Evolutionary conservation across 2,797 vertebrate species (phyloP), one percentile per base, ranked within the genome.

Genomic region (Mus caroli): DNA sequence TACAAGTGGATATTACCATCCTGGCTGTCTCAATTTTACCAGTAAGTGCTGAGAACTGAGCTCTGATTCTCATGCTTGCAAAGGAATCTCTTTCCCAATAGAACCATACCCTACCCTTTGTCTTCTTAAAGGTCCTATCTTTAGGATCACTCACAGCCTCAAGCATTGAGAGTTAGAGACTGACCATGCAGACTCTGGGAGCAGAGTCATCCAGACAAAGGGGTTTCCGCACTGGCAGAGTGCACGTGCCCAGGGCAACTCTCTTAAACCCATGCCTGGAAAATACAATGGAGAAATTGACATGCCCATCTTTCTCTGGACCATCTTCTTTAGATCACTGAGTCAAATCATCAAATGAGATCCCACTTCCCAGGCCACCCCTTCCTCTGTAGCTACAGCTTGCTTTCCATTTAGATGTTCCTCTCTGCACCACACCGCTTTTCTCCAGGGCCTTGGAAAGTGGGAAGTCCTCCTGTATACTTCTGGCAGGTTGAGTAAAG

Each of bases 401-500:
- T 4, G 28, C 5, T 6, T 40, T 86, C 3, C 15, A 43, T 2
- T 50, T 3, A 5, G 56, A 69, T 26, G 17, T 9, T 54, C 4
- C 19, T 50, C 2, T 34, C 14, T 14, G 4, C 17, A 34, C 11
- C 24, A 2, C 22, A 28, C 11, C 1, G 6, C 3, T 34, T 77
- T 92, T 60, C 19, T 34, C 52, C 56, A 76, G 46, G n/a, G 14
- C 0, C 11, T 75, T 9, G 3, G 46, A 5, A 19, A 64, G 28
- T 26, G 28, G 8, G 8, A 43, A 24, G 7, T 4, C 37, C n/a
- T 28, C 1, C 1, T 4, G 0, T 34, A 6, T 0, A 0, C 60
- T 12, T 4, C 24, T 0, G 31, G 28, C 4, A 52, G 34, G 9
- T 17, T 37, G 46, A 24, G 20, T 79, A 12, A 31, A 31, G 2